Evolutionary conservation across 1,140 invertebrate species (phyloP), one percentile per base, ranked within the genome.

Genomic region (Teleogryllus occipitalis): DNA sequence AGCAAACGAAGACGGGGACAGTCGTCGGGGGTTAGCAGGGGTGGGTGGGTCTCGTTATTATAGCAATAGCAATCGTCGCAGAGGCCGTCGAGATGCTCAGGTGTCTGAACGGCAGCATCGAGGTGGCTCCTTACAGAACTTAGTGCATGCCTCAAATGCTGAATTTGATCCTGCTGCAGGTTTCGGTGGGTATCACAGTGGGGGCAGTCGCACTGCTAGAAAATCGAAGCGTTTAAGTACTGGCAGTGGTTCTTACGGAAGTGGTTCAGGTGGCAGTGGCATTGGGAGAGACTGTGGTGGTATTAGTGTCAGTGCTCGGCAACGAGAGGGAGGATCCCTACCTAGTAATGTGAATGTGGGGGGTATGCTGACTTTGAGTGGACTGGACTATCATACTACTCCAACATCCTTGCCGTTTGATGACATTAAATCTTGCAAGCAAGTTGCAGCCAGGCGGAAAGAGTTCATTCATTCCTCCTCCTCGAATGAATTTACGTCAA

Each of bases 321-420:
- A 92, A 83, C 86, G 90, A 18, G 91, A 92, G 86, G 91, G 91
- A 78, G 91, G 91, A 80, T 90, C 89, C 39, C 84, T 91, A 80
- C 90, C 90, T 0, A 89, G 88, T 21, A 90, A 90, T 85, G 89
- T 90, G 74, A 90, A 90, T 82, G 86, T 88, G 47, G 80, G 80
- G 7, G 76, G 79, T 22, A 76, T 80, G 75, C 73, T 80, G 21
- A 77, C 79, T 47, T 65, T 80, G 15, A 75, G 46, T 75, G 79
- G 79, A 39, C 76, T 77, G 7, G 79, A 80, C 22, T 77, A 54
- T 27, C 75, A 46, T 39, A 72, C 47, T 48, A 48, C 76, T 49
- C 76, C 76, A 47, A n/a, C 65, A 27, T 78, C 78, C 47, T 39
- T 78, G 8, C 78, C 54, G 3, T 78, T 78, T 47, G 78, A 78